phyloP scores from a whole-genome alignment of 2,888 invertebrate species.

The Heteromurus nitidus region DNA sequence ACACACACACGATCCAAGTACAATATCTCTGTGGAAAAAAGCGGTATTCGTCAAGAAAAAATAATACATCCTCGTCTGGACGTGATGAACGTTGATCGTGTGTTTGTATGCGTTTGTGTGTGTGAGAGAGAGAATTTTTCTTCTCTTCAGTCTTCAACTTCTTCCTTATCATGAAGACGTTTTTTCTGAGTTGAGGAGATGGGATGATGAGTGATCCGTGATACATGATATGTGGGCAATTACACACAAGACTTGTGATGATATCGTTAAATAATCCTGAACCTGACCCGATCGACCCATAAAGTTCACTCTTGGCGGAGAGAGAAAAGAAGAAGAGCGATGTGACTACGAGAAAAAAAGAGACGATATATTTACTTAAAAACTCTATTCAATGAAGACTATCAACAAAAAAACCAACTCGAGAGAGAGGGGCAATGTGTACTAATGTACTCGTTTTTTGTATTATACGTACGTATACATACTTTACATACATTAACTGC shows the following conservation, averaged over 20 bases:
- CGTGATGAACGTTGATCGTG: too few species aligned
- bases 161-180: conserved; percentile 21
- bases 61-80: too few species aligned
- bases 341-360: neutral
- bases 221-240: conserved; percentile 61
- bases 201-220: conserved; percentile 50
- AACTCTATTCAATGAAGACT: conserved; percentile 18
- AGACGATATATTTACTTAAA: neutral
- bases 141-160: conserved; percentile 7
- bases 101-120: too few species aligned
- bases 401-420: neutral
- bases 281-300: conserved; percentile 57
- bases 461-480: conserved; percentile 28
- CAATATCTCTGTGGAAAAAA: too few species aligned
- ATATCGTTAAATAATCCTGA: conserved; percentile 55
- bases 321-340: conserved; percentile 30
- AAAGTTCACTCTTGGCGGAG: too few species aligned
- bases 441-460: conserved; percentile 44
- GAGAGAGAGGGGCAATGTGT: conserved; percentile 53
- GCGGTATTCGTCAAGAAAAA: too few species aligned
- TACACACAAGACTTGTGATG: conserved; percentile 54
- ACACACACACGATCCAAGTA: too few species aligned
- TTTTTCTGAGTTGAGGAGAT: neutral
- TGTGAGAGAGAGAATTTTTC: too few species aligned
- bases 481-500: conserved; percentile 18